phyloP scores from a whole-genome alignment of 37 sponge, comb jelly and placozoan genomes.

The Crambe crambe region DNA sequence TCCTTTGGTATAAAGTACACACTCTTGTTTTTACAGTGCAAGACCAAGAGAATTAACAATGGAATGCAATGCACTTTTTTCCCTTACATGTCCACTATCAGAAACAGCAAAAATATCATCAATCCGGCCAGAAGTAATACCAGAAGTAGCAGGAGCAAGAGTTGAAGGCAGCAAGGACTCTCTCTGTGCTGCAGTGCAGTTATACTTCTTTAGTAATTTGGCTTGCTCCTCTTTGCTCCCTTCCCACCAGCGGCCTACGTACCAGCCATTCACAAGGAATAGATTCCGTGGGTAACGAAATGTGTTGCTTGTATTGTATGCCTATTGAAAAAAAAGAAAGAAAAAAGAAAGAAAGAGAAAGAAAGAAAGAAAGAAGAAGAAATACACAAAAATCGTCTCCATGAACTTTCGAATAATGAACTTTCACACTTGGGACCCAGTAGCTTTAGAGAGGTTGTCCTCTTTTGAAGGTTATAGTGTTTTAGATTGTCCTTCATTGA shows the following conservation, averaged over 20 bases:
- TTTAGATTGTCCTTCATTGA: too few relatives aligned
- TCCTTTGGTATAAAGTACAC: too few relatives aligned
- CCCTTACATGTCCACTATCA: conserved; percentile 12
- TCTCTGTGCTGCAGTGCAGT: conserved; percentile 10
- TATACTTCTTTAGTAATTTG: not conserved
- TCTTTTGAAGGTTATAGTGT: too few relatives aligned
- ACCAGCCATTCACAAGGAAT: conserved; percentile 26
- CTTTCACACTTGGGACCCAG: too few relatives aligned
- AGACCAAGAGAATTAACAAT: too few relatives aligned
- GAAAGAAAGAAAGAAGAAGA: too few relatives aligned
- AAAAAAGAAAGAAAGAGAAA: too few relatives aligned
- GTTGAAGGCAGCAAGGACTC: conserved; percentile 1
- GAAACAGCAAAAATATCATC: not conserved
- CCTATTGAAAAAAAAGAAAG: conserved; percentile 9
- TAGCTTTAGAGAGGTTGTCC: too few relatives aligned
- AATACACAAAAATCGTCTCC: too few relatives aligned
- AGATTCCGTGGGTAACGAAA: conserved; percentile 13
- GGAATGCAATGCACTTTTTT: too few relatives aligned
- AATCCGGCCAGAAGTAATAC: too few relatives aligned
- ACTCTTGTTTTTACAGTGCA: not conserved
- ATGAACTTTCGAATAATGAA: too few relatives aligned
- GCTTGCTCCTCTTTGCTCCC: not conserved
- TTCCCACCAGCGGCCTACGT: conserved; percentile 9
- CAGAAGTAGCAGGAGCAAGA: not conserved
- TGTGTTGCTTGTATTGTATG: not conserved